Base-by-base conservation (phyloP, 1,140 invertebrate genomes). In the Dinoponera quadriceps region DNA sequence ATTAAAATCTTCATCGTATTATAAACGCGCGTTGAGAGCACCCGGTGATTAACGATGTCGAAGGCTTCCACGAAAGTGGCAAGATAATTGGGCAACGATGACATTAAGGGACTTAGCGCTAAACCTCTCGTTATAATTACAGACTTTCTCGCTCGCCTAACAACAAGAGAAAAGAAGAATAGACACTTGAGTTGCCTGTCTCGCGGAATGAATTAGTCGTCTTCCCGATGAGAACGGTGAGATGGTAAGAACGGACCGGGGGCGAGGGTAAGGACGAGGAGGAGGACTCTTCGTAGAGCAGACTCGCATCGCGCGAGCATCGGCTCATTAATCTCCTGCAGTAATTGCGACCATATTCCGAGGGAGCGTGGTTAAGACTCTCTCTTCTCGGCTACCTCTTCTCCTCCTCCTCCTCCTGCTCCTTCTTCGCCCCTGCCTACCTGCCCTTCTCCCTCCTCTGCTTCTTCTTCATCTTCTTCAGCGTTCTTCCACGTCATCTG, bases 331-430 rank as follows among this genome's bases (percentile, higher is more conserved):
- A 92, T 92, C 92, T 92, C 92, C 84, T 60, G 88, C 81, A 80
- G 91, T 92, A 92, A 92, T 92, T 92, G 91, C 90, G 89, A 92
- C 91, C 90, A 91, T 92, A 92, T 91, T 89, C 91, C 83, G 71
- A 91, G 85, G 82, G 88, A 90, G 86, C 82, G 78, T 87, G 83
- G 82, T 86, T 88, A 90, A 89, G 88, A 86, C 85, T 84, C 80
- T 81, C 85, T 81, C 85, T 85, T 77, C 80, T 74, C 80, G 33
- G 44, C 86, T 74, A 69, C 62, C 62, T 81, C 73, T 85, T 82
- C 85, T 73, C 59, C 60, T 82, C 62, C 68, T 84, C 25, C 74
- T 72, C 29, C 81, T 57, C n/a, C 62, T 20, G 1, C 63, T 57
- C 20, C 82, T 60, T 57, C 81, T 44, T 27, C 54, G 51, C 33